Evolutionary conservation across 2,797 vertebrate species (phyloP).

Genomic region (Sus cebifrons): DNA sequence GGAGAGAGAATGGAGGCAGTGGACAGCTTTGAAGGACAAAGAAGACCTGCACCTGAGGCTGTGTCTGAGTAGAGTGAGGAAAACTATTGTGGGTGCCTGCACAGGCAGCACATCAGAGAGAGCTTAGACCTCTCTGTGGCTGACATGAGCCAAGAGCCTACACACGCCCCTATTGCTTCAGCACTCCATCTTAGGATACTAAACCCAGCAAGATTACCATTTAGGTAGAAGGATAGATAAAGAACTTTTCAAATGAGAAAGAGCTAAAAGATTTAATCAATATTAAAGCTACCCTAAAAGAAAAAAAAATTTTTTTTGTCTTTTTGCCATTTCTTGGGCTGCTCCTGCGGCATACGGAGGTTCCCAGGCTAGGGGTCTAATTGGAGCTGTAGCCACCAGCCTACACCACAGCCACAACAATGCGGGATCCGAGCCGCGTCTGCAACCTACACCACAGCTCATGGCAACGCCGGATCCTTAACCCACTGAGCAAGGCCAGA

Average conservation of each 20-base stretch:
- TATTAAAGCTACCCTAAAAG: background rate
- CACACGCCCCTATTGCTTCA: background rate
- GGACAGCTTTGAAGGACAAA: background rate
- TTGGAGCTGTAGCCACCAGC: too few species aligned
- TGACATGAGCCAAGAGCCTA: fast-evolving
- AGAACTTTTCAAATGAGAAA: background rate
- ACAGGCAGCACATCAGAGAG: too few species aligned
- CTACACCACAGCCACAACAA: too few species aligned
- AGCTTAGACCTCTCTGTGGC: background rate
- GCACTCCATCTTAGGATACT: background rate
- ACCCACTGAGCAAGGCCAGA: too few species aligned
- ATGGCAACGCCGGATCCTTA: too few species aligned
- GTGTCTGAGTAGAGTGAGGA: background rate
- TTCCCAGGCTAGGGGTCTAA: too few species aligned
- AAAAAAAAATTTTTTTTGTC: background rate
- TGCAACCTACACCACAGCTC: too few species aligned
- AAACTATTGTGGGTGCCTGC: fast-evolving
- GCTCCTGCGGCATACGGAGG: too few species aligned
- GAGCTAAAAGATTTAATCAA: background rate
- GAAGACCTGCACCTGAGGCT: background rate
- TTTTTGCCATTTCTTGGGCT: too few species aligned
- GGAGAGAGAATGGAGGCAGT: too few species aligned
- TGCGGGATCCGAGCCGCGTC: too few species aligned
- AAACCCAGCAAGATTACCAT: background rate
- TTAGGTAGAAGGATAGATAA: background rate